Evolutionary conservation across 2,888 invertebrate species (phyloP), one percentile per base, ranked within the genome.

Genomic region (Diadegma fenestrale): DNA sequence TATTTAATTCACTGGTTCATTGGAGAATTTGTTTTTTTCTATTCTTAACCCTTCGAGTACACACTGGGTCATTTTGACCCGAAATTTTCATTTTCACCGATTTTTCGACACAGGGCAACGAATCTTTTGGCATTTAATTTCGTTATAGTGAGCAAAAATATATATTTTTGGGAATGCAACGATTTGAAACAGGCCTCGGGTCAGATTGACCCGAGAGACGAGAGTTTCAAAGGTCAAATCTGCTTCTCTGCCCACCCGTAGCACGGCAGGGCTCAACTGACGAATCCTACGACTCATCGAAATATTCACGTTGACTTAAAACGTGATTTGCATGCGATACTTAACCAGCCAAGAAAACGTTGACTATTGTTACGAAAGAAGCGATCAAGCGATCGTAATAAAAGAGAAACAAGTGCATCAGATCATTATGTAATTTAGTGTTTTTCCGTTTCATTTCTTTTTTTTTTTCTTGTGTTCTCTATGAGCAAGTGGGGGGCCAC

Each of bases 401-500:
- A 58, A 26, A 14, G 58, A 26, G 14, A 7, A 26, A 26, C 14
- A 1, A 58, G 26, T 58, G 26, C 5, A 58, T 26, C 14, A 58
- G 5, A 54, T 54, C 0, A 58, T 33, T 7, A 45, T 37, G 68
- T 51, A 33, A 71, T n/a, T 30, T 14, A n/a, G 33, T 58, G 37
- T 8, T 37, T 37, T 37, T 54, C n/a, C 26, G 26, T 58, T 63
- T 61, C 22, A 43, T 73, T 17, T 14, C 22, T 14, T 6, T 72
- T 72, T 37, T 19, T 10, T 19, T 14, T 22, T 17, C 45, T 12
- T 33, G 68, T 12, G 33, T 41, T 8, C 17, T 22, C 17, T 63
- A 48, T 1, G 61, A 19, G 14, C 26, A 10, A 66, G 66, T 26
- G 54, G 61, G 58, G 33, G n/a, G 82, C 66, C 79, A 83, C 79